Conservation (phyloP, 2,888 invertebrate genomes). For the Eupithecia centaureata region DNA sequence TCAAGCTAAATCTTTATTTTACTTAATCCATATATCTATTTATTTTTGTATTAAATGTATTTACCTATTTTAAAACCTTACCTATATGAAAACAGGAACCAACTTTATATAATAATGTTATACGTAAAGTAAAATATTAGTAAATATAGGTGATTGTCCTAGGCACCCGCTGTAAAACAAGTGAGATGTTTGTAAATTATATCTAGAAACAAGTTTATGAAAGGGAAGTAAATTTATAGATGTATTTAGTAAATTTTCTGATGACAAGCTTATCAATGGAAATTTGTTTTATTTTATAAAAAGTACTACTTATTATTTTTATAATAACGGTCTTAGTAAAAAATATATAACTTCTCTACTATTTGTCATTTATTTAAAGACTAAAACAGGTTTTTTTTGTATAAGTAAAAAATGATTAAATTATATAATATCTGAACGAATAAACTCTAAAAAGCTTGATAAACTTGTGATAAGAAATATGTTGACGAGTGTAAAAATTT, state of each 20-base stretch:
- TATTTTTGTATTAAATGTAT: slow-evolving; percentile 26
- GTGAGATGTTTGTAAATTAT: slow-evolving; percentile 68
- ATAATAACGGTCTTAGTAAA: too few relatives aligned
- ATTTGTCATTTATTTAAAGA: too few relatives aligned
- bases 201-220: slow-evolving; percentile 52
- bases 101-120: slow-evolving; percentile 43
- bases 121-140: slow-evolving; percentile 36
- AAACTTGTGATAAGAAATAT: slow-evolving; percentile 51
- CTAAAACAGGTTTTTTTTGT: too few relatives aligned
- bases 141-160: slow-evolving; percentile 44
- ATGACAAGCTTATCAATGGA: slow-evolving; percentile 34
- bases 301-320: too few relatives aligned
- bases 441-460: background rate
- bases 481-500: slow-evolving; percentile 56
- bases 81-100: slow-evolving; percentile 46
- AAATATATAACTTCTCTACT: too few relatives aligned
- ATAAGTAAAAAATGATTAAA: too few relatives aligned
- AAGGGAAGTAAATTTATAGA: slow-evolving; percentile 48
- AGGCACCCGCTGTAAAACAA: slow-evolving; percentile 65
- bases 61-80: slow-evolving; percentile 29
- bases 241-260: slow-evolving; percentile 29
- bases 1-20: background rate
- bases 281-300: background rate
- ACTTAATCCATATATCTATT: background rate
- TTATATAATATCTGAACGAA: background rate